A percentile compares a stretch with the other conserved stretches of the same genome.
Evolutionary conservation across 2,888 invertebrate species (phyloP).

Genomic region (Quadroppia sp.): DNA sequence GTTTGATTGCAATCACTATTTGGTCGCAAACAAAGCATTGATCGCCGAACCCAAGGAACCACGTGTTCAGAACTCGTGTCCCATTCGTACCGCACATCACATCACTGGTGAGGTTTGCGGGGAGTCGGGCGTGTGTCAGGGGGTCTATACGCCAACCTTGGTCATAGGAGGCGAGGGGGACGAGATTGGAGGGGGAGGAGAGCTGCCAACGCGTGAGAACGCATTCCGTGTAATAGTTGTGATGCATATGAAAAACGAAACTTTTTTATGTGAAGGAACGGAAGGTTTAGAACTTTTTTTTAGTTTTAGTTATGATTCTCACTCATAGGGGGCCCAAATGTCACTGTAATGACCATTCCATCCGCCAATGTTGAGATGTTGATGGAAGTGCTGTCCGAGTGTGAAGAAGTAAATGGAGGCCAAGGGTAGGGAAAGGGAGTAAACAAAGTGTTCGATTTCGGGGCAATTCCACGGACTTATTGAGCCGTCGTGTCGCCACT

Average conservation of each 20-base stretch:
- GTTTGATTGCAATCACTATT: not conserved
- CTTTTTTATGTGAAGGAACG: too few relatives aligned
- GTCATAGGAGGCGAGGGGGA: too few relatives aligned
- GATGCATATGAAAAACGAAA: not conserved
- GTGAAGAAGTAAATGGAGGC: not conserved
- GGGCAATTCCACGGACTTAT: not conserved
- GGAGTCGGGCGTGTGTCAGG: not conserved
- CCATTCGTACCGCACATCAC: not conserved
- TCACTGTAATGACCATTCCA: not conserved
- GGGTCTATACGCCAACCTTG: not conserved
- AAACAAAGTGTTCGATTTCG: not conserved
- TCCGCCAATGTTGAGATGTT: not conserved
- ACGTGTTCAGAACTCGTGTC: not conserved
- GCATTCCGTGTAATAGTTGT: not conserved
- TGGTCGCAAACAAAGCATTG: not conserved
- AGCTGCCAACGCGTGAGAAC: not conserved
- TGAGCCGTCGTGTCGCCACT: not conserved
- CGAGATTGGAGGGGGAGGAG: not conserved
- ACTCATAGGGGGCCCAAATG: constrained; percentile 6
- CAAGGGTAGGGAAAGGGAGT: not conserved
- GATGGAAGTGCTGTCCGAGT: not conserved
- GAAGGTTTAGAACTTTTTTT: too few relatives aligned
- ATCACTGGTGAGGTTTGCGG: not conserved
- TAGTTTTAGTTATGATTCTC: too few relatives aligned
- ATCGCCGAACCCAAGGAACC: not conserved